Percentiles rank a stretch among this genome's conserved stretches.
Conservation (phyloP, 2,888 invertebrate species). For the Acleris emargana region DNA sequence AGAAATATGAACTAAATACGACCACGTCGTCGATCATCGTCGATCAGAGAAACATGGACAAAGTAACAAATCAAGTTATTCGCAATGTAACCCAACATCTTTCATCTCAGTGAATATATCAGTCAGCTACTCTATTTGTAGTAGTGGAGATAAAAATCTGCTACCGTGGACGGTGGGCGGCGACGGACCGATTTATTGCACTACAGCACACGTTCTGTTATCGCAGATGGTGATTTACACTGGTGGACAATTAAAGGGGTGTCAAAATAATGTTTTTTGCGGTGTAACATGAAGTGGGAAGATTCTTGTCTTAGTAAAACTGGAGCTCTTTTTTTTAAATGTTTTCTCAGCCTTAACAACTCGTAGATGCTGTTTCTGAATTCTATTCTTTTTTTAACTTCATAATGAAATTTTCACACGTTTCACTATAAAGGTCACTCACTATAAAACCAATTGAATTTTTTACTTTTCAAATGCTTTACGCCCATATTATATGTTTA, state of each 20-base stretch:
- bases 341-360: too few species aligned
- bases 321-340: too few species aligned
- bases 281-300: background rate
- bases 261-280: slow-evolving; percentile 34
- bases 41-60: background rate
- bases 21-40: too few species aligned
- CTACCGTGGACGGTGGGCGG: slow-evolving; percentile 37
- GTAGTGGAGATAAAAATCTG: slow-evolving; percentile 32
- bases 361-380: too few species aligned
- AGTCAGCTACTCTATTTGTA: slow-evolving; percentile 33
- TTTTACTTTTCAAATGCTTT: too few species aligned
- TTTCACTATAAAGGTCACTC: too few species aligned
- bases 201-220: slow-evolving; percentile 12
- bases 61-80: slow-evolving; percentile 1
- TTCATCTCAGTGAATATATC: slow-evolving; percentile 16
- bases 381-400: too few species aligned
- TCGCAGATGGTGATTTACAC: slow-evolving; percentile 40
- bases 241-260: slow-evolving; percentile 41
- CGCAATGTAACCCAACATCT: slow-evolving; percentile 11
- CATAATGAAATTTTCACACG: too few species aligned
- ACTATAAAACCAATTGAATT: too few species aligned
- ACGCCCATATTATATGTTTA: too few species aligned
- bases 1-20: too few species aligned
- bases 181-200: slow-evolving; percentile 38
- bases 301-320: too few species aligned